These are phyloP conservation scores for Tinamus guttatus DNA, from an alignment of 2,113 vertebrate species.

Conservation along the genomic window DNA sequence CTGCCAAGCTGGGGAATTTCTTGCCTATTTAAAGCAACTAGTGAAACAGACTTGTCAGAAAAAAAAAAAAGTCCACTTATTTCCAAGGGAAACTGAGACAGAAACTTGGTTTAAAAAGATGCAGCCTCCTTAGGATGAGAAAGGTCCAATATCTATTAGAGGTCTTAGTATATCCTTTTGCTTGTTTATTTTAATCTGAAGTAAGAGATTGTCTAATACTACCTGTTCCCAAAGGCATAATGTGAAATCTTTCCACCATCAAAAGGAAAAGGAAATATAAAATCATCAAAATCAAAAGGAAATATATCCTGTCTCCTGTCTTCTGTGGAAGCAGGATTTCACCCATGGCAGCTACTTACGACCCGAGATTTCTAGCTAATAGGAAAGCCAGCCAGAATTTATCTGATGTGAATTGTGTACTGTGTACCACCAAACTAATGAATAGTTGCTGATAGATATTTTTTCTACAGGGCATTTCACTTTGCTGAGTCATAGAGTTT, in stretches of 20 bases:
- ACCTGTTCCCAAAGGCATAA: background rate
- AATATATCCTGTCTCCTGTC: background rate
- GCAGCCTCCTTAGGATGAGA: background rate
- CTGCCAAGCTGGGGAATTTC: background rate
- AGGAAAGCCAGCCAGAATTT: background rate
- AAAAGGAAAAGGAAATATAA: background rate
- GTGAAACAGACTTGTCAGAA: background rate
- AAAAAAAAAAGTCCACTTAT: background rate
- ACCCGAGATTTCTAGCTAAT: background rate
- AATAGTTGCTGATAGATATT: background rate
- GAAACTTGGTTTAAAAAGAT: background rate
- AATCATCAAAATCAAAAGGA: background rate
- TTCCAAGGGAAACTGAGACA: background rate
- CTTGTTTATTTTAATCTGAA: background rate
- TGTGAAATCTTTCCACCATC: background rate
- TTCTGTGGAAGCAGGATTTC: background rate
- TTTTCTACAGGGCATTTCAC: background rate
- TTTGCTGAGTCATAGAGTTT: constrained; percentile 28
- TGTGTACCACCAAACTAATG: background rate
- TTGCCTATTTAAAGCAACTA: background rate
- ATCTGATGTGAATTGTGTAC: background rate
- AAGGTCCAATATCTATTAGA: background rate
- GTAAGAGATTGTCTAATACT: background rate
- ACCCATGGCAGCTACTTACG: background rate
- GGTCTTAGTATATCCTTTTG: background rate